These are phyloP conservation scores for Dipodomys ordii DNA, from an alignment of 2,113 vertebrate genomes.

Conservation along the genomic window DNA sequence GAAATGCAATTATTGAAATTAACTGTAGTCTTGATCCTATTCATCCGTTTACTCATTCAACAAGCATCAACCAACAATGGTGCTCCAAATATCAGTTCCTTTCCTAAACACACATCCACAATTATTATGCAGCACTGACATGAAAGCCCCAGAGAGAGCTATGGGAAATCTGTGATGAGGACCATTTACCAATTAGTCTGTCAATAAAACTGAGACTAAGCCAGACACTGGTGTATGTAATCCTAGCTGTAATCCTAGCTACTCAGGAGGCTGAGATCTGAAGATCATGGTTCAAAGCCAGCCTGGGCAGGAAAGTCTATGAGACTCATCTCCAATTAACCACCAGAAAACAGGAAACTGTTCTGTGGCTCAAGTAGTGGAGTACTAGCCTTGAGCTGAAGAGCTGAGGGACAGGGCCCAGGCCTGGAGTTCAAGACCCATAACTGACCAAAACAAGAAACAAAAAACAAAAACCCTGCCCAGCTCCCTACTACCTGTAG, in stretches of 20 bases:
- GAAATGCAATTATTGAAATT: neutral
- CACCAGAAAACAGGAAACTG: too few relatives aligned
- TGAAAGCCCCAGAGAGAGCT: neutral
- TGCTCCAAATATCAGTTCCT: neutral
- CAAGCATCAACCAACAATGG: neutral
- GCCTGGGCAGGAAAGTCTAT: too few relatives aligned
- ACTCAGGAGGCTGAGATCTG: too few relatives aligned
- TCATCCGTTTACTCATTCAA: constrained; percentile 7
- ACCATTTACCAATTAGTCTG: neutral
- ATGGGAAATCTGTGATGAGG: neutral
- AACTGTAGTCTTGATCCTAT: neutral
- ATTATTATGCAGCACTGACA: neutral
- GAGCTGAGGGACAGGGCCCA: too few relatives aligned
- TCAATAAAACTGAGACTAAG: neutral
- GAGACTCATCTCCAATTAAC: too few relatives aligned
- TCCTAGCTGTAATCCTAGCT: too few relatives aligned
- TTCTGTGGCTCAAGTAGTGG: too few relatives aligned
- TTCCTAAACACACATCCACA: neutral
- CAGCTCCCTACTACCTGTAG: neutral
- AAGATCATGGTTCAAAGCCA: too few relatives aligned
- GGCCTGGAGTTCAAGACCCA: too few relatives aligned
- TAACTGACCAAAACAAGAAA: too few relatives aligned
- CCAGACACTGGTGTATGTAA: neutral
- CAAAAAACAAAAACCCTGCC: neutral
- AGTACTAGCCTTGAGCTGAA: too few relatives aligned